Conservation (phyloP, 2,888 invertebrate genomes). For the Xanthia togata region DNA sequence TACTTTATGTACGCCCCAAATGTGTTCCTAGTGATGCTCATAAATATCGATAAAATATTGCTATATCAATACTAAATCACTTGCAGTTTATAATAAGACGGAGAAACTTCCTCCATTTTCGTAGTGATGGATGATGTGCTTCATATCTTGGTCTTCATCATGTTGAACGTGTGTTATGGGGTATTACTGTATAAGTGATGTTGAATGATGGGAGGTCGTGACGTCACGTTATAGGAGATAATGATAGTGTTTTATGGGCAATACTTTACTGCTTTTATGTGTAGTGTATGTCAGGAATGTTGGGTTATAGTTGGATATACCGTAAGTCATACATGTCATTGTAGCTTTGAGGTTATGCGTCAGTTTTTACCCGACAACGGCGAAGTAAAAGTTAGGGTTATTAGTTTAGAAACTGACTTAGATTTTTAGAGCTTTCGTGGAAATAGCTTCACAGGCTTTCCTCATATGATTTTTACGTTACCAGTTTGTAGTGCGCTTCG, state of each 20-base stretch:
- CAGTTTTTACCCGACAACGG: background rate
- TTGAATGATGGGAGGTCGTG: constrained; percentile 57
- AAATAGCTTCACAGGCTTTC: too few relatives aligned
- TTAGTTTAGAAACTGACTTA: too few relatives aligned
- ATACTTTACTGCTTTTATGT: constrained; percentile 27
- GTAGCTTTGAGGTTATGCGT: background rate
- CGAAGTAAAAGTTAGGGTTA: too few relatives aligned
- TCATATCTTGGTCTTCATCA: constrained; percentile 57
- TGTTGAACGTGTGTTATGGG: constrained; percentile 55
- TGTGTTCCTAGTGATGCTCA: constrained; percentile 66
- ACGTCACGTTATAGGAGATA: constrained; percentile 54
- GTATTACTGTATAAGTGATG: constrained; percentile 46
- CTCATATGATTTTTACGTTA: background rate
- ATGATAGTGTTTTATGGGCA: constrained; percentile 42
- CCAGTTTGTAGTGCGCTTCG: too few relatives aligned
- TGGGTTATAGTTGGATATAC: background rate
- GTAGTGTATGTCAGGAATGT: constrained; percentile 14
- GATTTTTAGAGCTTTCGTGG: too few relatives aligned
- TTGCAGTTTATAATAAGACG: constrained; percentile 65
- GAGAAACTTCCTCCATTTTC: constrained; percentile 64
- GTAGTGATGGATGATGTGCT: constrained; percentile 57
- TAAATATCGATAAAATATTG: constrained; percentile 71
- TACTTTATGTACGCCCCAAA: constrained; percentile 61
- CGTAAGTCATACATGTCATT: constrained; percentile 19
- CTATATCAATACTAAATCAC: constrained; percentile 68